These are phyloP conservation scores for Acridotheres tristis DNA, from an alignment of 2,797 vertebrate species.

Conservation along the genomic window DNA sequence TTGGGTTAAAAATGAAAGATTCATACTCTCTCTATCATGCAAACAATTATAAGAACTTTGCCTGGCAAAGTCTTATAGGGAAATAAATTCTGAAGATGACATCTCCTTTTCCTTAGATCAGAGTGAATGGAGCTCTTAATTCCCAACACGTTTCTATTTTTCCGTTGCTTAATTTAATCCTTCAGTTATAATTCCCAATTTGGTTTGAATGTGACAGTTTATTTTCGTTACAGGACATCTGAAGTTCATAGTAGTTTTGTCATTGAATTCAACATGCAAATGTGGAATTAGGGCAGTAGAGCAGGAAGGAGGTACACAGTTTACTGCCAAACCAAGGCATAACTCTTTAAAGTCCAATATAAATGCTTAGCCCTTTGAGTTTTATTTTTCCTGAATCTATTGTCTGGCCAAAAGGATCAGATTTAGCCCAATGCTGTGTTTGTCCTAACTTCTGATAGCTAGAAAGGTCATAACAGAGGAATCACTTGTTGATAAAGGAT, in stretches of 20 bases:
- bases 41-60: not conserved
- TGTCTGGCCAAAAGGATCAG: not conserved
- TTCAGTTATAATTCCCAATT: not conserved
- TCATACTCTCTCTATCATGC: not conserved
- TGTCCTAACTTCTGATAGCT: not conserved
- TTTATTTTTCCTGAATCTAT: not conserved
- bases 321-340: conserved; percentile 11
- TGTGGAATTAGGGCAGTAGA: not conserved
- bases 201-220: not conserved
- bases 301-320: not conserved
- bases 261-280: not conserved
- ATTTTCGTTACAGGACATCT: not conserved
- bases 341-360: not conserved
- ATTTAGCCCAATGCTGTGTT: not conserved
- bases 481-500: not conserved
- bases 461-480: not conserved
- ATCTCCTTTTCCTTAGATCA: not conserved
- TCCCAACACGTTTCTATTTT: not conserved
- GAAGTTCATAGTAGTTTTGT: not conserved
- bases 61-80: not conserved
- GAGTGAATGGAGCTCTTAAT: not conserved
- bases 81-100: not conserved
- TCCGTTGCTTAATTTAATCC: not conserved
- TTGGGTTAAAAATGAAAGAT: not conserved
- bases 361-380: not conserved